Percentiles rank a stretch among this genome's conserved stretches.
phyloP scores from a whole-genome alignment of 2,888 invertebrate species.

The Criorhina ranunculi region DNA sequence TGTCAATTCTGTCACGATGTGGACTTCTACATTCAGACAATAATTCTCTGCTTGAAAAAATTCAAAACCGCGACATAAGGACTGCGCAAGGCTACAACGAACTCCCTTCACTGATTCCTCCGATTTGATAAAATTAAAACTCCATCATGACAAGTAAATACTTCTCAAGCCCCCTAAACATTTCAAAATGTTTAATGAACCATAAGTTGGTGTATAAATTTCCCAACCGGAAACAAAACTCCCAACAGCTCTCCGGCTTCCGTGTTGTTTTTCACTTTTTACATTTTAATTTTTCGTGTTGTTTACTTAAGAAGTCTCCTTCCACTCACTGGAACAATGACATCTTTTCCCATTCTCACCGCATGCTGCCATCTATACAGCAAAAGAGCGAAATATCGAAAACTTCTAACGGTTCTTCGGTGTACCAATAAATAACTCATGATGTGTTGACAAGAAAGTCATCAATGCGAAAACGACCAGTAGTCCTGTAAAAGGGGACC shows the following conservation, averaged over 20 bases:
- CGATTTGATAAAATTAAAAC: slow-evolving; percentile 44
- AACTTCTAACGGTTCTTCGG: slow-evolving; percentile 27
- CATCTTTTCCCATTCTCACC: not conserved
- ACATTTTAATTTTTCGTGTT: slow-evolving; percentile 62
- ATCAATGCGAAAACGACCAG: slow-evolving; percentile 13
- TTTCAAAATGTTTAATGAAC: slow-evolving; percentile 71
- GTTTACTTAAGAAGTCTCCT: slow-evolving; percentile 39
- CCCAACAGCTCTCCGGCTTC: not conserved
- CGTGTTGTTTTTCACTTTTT: slow-evolving; percentile 29
- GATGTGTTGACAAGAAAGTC: slow-evolving; percentile 55
- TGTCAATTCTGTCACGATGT: too few species aligned
- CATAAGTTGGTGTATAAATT: slow-evolving; percentile 61
- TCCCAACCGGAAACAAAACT: slow-evolving; percentile 12
- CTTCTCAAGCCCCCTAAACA: not conserved
- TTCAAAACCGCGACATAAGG: too few species aligned
- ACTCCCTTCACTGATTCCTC: not conserved
- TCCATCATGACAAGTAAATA: slow-evolving; percentile 34
- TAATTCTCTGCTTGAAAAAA: too few species aligned
- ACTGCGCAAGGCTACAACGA: too few species aligned
- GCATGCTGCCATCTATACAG: not conserved
- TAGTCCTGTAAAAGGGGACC: not conserved
- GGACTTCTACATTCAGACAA: too few species aligned
- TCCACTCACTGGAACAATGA: not conserved
- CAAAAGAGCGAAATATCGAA: not conserved
- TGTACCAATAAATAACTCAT: slow-evolving; percentile 41